These are phyloP conservation scores for Thera obeliscata DNA, from an alignment of 2,888 invertebrate species.

Conservation along the genomic window DNA sequence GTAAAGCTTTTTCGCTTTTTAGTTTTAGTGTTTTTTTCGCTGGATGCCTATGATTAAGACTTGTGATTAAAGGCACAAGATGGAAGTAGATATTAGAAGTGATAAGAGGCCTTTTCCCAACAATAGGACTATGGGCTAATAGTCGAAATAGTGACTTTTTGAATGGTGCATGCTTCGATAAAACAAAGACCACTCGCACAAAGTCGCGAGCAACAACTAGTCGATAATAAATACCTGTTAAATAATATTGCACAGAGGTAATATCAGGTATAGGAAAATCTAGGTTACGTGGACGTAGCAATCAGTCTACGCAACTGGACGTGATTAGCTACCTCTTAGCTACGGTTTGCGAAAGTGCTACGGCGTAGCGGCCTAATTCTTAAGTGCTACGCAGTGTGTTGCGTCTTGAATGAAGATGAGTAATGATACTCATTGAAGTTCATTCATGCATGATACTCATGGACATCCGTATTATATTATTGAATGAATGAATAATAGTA, in stretches of 20 bases:
- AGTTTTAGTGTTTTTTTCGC: too few species aligned
- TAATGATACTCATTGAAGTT: background rate
- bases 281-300: slow-evolving; percentile 36
- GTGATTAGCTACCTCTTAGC: slow-evolving; percentile 30
- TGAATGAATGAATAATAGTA: background rate
- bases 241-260: slow-evolving; percentile 20
- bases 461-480: background rate
- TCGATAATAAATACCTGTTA: slow-evolving; percentile 18
- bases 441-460: background rate
- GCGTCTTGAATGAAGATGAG: slow-evolving; percentile 24
- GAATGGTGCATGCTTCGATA: too few species aligned
- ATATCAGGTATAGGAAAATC: slow-evolving; percentile 22
- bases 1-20: too few species aligned
- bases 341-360: slow-evolving; percentile 33
- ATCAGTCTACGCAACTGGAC: slow-evolving; percentile 37
- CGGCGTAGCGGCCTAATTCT: slow-evolving; percentile 33
- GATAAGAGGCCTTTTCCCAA: too few species aligned
- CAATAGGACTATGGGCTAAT: too few species aligned
- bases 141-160: too few species aligned
- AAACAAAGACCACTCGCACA: background rate
- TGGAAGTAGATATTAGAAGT: too few species aligned
- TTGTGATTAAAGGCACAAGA: too few species aligned
- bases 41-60: too few species aligned
- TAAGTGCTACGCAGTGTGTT: slow-evolving; percentile 23
- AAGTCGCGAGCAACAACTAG: background rate